Base-by-base conservation (phyloP, 2,888 invertebrate species). In the Lasius platythorax region DNA sequence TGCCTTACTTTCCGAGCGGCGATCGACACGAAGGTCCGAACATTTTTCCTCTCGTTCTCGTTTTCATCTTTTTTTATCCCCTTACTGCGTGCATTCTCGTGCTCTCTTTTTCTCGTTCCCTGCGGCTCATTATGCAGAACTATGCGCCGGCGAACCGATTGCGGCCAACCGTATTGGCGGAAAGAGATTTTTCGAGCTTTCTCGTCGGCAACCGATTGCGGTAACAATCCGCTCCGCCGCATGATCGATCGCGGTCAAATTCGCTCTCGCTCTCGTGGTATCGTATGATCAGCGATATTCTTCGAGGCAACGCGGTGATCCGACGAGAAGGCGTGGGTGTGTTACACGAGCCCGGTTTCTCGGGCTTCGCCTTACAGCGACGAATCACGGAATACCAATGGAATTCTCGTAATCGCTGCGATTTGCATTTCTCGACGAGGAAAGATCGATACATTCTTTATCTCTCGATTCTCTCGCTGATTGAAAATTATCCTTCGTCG, bases 91-190 rank as follows among this genome's bases (percentile, higher is more conserved):
- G 58, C 67, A 61, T 84, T 64, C 68, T 83, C 72, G 58, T 81
- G 79, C 85, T 82, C 66, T 86, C 63, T 86, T 83, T 87, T 90
- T 91, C 89, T 86, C 86, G 56, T 85, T 85, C 74, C 85, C 76
- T 61, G 56, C 75, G 85, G 82, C 88, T 92, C 87, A 91, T 89
- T 92, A 91, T 91, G 91, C 90, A 89, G 89, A 91, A 87, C 90
- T 90, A 90, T 89, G 91, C 89, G 82, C 87, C 87, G 85, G 82
- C 87, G 87, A 82, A 67, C 78, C 75, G 87, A 72, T 67, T 73
- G 73, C 28, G 18, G 67, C 68, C 64, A 68, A 58, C 33, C 66
- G 50, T 73, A 70, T 68, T 68, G 66, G 33, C 37, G 73, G 72
- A 63, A 53, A 72, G 75, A 64, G 53, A 53, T 75, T 68, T 82